Evolutionary conservation across 2,888 invertebrate genomes (phyloP).

Genomic region (Drosophila antonietae): DNA sequence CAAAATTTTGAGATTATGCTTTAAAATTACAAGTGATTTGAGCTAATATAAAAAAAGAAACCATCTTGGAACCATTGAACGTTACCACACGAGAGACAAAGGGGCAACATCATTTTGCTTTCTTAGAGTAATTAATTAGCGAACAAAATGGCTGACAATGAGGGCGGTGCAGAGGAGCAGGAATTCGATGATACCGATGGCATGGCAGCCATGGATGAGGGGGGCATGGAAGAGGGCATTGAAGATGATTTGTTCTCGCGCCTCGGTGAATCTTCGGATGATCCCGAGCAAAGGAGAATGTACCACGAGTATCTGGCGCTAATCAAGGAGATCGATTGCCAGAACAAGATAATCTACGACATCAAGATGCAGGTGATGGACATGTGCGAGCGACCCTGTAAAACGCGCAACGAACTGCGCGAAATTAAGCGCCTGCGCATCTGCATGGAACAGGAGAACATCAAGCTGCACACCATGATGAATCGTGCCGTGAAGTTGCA

Average conservation of each 20-base stretch:
- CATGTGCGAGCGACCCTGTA: conserved; percentile 69
- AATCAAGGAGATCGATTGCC: conserved; percentile 80
- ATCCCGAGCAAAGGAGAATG: conserved; percentile 76
- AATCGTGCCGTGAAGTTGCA: conserved; percentile 78
- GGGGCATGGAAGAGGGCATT: conserved; percentile 54
- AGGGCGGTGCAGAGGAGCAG: conserved; percentile 53
- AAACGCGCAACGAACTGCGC: conserved; percentile 74
- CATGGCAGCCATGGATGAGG: conserved; percentile 31
- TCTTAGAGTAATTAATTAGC: background rate
- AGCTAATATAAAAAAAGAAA: conserved; percentile 18
- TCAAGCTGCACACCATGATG: conserved; percentile 80
- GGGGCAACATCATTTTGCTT: conserved; percentile 1
- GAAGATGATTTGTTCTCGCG: conserved; percentile 71
- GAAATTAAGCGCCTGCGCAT: conserved; percentile 77
- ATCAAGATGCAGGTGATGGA: conserved; percentile 78
- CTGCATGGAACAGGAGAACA: conserved; percentile 82
- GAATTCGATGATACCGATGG: conserved; percentile 54
- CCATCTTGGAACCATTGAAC: conserved; percentile 6
- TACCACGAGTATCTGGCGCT: conserved; percentile 79
- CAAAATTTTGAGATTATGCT: conserved; percentile 50
- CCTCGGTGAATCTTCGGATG: conserved; percentile 73
- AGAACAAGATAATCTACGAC: conserved; percentile 79
- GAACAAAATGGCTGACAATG: conserved; percentile 52
- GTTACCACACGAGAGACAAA: background rate
- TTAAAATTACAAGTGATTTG: conserved; percentile 34